A percentile compares a stretch with the other conserved stretches of the same genome.
Evolutionary conservation across 2,797 vertebrate species (phyloP).

Genomic region (Columba guinea): DNA sequence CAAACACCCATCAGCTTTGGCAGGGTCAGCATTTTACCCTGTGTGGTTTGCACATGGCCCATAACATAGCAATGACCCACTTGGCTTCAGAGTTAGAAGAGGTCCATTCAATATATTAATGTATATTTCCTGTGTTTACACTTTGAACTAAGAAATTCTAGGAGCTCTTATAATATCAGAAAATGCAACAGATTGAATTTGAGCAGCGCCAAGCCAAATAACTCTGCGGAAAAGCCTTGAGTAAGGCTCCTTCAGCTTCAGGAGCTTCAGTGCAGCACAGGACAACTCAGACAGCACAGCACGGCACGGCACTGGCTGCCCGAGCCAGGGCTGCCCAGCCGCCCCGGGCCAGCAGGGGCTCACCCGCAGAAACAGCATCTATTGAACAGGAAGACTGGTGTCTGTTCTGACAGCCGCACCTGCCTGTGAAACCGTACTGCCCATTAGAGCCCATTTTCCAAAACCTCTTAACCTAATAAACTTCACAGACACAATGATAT

Average conservation of each 20-base stretch:
- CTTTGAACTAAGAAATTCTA: background rate
- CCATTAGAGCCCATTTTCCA: conserved; percentile 41
- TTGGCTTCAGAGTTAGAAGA: background rate
- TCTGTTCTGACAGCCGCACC: conserved; percentile 33
- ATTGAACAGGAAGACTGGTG: conserved; percentile 15
- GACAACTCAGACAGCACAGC: background rate
- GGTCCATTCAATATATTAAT: background rate
- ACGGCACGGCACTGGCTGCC: background rate
- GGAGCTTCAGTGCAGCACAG: background rate
- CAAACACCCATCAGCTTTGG: background rate
- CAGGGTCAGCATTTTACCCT: background rate
- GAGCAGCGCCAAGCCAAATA: background rate
- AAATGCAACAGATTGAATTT: background rate
- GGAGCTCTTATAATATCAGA: background rate
- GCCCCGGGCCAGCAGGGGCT: background rate
- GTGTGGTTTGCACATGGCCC: background rate
- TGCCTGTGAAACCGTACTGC: conserved; percentile 16
- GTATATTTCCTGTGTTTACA: background rate
- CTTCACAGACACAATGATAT: background rate
- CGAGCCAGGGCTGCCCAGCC: background rate
- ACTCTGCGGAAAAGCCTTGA: background rate
- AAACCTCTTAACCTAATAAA: conserved; percentile 47
- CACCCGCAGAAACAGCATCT: background rate
- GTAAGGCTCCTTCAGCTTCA: background rate
- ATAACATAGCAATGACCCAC: background rate